Percentiles rank a stretch among this genome's conserved stretches.
Conservation (phyloP, 2,888 invertebrate genomes). For the Tenthredo notha region DNA sequence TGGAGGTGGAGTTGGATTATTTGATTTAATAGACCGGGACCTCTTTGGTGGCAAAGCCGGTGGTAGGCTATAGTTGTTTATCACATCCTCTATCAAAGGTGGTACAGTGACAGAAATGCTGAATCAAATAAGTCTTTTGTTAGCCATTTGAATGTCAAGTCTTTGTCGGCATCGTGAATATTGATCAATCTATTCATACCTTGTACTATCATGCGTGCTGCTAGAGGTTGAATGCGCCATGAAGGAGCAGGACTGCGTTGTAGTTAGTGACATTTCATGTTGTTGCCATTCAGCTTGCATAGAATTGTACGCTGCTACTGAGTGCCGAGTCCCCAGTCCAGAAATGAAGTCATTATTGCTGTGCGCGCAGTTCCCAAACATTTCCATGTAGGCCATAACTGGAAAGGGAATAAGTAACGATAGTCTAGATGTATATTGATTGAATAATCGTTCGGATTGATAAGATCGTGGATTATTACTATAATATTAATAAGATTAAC, state of each 20-base stretch:
- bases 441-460: constrained; percentile 20
- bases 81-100: constrained; percentile 68
- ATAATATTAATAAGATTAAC: background rate
- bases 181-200: constrained; percentile 61
- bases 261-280: constrained; percentile 79
- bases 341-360: constrained; percentile 87
- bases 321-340: constrained; percentile 88
- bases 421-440: constrained; percentile 47
- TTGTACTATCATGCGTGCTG: constrained; percentile 73
- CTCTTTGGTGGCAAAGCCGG: constrained; percentile 84
- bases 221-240: constrained; percentile 74
- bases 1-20: constrained; percentile 72
- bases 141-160: background rate
- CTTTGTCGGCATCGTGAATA: background rate
- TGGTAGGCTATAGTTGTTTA: constrained; percentile 78
- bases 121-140: constrained; percentile 56
- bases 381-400: constrained; percentile 98
- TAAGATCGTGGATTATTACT: background rate
- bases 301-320: constrained; percentile 89
- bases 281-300: constrained; percentile 82
- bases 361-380: constrained; percentile 94
- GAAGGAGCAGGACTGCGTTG: constrained; percentile 82
- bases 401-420: constrained; percentile 71
- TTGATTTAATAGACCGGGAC: constrained; percentile 77
- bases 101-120: constrained; percentile 72